Evolutionary conservation across 2,797 vertebrate genomes (phyloP), one percentile per base, ranked within the genome.

Genomic region (Acomys russatus): DNA sequence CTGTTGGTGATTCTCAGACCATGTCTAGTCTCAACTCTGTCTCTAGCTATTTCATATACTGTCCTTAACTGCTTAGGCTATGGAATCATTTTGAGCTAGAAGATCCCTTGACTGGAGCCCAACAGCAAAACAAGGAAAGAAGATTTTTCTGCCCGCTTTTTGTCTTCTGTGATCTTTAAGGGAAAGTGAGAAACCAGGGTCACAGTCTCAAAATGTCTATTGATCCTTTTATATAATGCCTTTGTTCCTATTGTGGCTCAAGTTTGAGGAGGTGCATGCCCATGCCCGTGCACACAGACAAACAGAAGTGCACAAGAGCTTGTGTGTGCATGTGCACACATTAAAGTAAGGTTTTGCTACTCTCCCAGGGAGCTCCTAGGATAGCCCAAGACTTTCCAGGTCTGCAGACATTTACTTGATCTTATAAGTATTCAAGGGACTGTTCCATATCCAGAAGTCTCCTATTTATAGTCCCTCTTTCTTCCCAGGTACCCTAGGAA

Each of bases 191-290:
- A 44, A 71, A 59, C 86, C 25, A 23, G 63, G 7, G 85, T 59
- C 25, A 94, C 9, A 94, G 68, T 66, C 35, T 92, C 61, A 96
- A 96, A 94, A 44, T 7, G 79, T 71, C 71, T 51, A 73, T 28
- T 82, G 66, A 84, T 89, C 15, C 30, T 92, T 86, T 70, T 1
- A 70, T 4, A 22, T 76, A 59, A 59, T 90, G 79, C 91, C 54
- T 88, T 83, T 56, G 15, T 6, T 70, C 44, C 28, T 56, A 82
- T 5, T 86, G 70, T 66, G 38, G 22, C 9, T 66, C 92, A 59
- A 35, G 56, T 85, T 92, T 85, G 10, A 68, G 10, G 44, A 85
- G 63, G 11, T 3, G 6, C 44, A 8, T 68, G 6, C 63, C 38
- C 9, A 66, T 66, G 28, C 56, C n/a, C 14, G 7, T 25, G n/a